These are phyloP conservation scores for Patella ulyssiponensis DNA, from an alignment of 2,888 invertebrate species.

Conservation along the genomic window DNA sequence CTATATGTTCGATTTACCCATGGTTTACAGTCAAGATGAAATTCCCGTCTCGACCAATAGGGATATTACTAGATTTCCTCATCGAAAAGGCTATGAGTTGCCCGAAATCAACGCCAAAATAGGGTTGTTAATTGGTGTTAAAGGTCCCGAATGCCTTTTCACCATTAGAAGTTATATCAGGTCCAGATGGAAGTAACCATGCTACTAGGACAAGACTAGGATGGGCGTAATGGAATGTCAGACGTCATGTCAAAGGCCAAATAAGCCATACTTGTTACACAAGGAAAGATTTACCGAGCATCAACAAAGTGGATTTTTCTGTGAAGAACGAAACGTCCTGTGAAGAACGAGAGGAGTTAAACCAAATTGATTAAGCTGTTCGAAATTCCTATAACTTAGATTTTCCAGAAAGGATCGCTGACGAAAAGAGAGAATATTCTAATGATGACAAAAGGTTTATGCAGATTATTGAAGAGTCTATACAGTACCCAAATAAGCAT, in stretches of 20 bases:
- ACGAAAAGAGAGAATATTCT: not conserved
- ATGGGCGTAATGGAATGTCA: conserved; percentile 24
- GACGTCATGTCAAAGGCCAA: not conserved
- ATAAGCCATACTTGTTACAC: not conserved
- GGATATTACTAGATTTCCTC: conserved; percentile 20
- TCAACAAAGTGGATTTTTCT: not conserved
- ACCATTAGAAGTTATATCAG: conserved; percentile 17
- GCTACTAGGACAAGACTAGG: conserved; percentile 21
- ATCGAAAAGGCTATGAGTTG: conserved; percentile 6
- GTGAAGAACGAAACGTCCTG: too few relatives aligned
- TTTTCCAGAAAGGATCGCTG: not conserved
- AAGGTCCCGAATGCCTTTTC: conserved; percentile 23
- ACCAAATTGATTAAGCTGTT: conserved; percentile 13
- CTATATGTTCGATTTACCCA: conserved; percentile 9
- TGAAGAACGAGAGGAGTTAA: conserved; percentile 10
- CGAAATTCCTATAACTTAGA: conserved; percentile 4
- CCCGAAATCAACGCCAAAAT: conserved; percentile 20
- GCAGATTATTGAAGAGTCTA: not conserved
- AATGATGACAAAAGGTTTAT: not conserved
- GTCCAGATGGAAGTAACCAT: conserved; percentile 27
- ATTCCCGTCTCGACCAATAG: conserved; percentile 17
- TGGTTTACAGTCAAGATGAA: conserved; percentile 12
- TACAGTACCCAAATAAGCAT: not conserved
- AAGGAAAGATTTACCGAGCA: not conserved
- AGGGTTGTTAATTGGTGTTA: conserved; percentile 24